Evolutionary conservation across 1,140 invertebrate species (phyloP).

Genomic region (Camponotus floridanus): DNA sequence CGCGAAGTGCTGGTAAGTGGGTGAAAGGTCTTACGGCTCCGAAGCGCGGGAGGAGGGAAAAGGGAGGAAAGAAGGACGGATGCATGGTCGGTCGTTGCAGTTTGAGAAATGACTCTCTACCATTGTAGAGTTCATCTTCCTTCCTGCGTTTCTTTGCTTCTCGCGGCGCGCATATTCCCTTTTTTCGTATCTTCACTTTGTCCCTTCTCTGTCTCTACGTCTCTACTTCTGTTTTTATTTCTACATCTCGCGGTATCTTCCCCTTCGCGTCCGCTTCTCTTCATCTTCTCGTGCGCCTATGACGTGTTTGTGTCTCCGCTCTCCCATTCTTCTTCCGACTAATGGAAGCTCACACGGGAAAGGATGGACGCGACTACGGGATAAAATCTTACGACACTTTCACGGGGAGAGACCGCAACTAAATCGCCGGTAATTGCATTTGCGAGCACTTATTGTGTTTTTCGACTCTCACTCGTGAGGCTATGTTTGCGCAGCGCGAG

Average conservation of each 20-base stretch:
- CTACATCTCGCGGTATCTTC: slow-evolving; percentile 41
- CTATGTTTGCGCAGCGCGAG: slow-evolving; percentile 34
- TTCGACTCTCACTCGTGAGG: slow-evolving; percentile 33
- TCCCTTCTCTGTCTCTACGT: not conserved
- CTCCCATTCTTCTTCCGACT: slow-evolving; percentile 23
- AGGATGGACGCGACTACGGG: slow-evolving; percentile 11
- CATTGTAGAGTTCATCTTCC: slow-evolving; percentile 54
- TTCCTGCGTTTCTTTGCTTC: slow-evolving; percentile 9
- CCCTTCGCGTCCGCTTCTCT: slow-evolving; percentile 14
- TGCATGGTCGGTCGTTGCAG: slow-evolving; percentile 23
- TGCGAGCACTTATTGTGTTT: slow-evolving; percentile 66
- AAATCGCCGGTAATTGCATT: slow-evolving; percentile 64
- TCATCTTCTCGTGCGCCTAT: not conserved
- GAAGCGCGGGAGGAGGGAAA: not conserved
- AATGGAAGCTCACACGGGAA: slow-evolving; percentile 51
- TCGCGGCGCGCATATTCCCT: slow-evolving; percentile 1
- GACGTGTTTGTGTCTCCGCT: slow-evolving; percentile 21
- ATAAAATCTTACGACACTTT: slow-evolving; percentile 44
- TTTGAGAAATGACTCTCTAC: slow-evolving; percentile 72
- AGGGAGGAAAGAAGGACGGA: not conserved
- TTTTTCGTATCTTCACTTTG: slow-evolving; percentile 27
- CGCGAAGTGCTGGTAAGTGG: slow-evolving; percentile 74
- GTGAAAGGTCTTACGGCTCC: slow-evolving; percentile 69
- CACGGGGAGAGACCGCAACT: slow-evolving; percentile 50
- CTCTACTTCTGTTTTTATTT: slow-evolving; percentile 36